Evolutionary conservation across 2,113 vertebrate species (phyloP).

Genomic region (Plecturocebus donacophilus): DNA sequence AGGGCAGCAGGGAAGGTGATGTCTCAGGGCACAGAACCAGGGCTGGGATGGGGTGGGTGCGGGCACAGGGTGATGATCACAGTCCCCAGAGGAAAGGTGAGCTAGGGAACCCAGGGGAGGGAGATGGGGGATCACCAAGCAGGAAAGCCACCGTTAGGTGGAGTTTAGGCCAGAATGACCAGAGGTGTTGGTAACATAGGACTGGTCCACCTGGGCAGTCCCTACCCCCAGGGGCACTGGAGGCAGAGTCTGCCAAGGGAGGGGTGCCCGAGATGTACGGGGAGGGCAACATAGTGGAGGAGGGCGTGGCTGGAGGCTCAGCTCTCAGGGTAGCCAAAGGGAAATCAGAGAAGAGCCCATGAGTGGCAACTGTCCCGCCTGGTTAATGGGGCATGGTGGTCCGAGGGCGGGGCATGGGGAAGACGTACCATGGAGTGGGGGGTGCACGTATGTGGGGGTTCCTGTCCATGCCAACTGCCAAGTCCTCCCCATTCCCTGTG

Average conservation of each 20-base stretch:
- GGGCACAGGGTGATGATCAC: background rate
- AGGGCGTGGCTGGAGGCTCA: background rate
- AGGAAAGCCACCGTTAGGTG: background rate
- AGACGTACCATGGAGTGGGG: too few species aligned
- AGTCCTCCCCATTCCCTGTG: too few species aligned
- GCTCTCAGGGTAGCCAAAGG: background rate
- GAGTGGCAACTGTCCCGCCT: background rate
- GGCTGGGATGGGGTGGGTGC: background rate
- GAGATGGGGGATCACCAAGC: background rate
- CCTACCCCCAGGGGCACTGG: too few species aligned
- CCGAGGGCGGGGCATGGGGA: background rate
- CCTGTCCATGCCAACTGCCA: too few species aligned
- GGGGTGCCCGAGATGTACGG: background rate
- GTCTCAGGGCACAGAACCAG: background rate
- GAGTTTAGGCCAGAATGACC: background rate
- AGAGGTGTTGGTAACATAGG: background rate
- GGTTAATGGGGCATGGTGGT: background rate
- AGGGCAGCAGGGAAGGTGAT: background rate
- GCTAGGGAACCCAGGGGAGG: background rate
- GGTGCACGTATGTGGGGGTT: fast-evolving
- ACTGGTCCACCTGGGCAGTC: too few species aligned
- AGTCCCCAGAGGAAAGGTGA: background rate
- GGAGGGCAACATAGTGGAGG: background rate
- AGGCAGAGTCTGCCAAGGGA: background rate
- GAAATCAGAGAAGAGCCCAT: background rate